phyloP scores from a whole-genome alignment of 2,113 vertebrate species.

The Crotophaga sulcirostris region DNA sequence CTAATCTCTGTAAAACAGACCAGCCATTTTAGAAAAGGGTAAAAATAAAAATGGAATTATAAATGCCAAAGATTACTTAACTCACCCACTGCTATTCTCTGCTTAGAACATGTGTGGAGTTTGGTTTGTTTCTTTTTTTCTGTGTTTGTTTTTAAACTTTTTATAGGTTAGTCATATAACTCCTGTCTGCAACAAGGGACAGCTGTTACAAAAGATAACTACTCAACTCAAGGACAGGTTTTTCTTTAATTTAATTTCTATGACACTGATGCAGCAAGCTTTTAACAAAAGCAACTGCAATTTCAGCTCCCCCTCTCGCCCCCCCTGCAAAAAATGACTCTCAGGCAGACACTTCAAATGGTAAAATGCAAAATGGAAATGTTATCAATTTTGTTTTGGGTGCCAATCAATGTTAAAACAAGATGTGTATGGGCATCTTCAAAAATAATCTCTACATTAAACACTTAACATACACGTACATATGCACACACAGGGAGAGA shows the following conservation, averaged over 20 bases:
- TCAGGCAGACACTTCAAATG: not conserved
- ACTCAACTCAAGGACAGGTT: not conserved
- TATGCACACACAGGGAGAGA: not conserved
- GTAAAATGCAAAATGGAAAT: not conserved
- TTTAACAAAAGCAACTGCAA: not conserved
- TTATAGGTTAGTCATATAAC: not conserved
- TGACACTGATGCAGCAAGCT: not conserved
- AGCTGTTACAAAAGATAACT: not conserved
- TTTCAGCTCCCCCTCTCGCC: rapidly evolving
- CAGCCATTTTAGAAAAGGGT: not conserved
- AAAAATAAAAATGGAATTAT: not conserved
- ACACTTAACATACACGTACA: not conserved
- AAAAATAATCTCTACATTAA: not conserved
- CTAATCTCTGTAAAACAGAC: not conserved
- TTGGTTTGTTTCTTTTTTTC: not conserved
- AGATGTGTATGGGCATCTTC: not conserved
- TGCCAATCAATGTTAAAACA: not conserved
- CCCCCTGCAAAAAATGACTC: not conserved
- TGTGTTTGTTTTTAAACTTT: conserved; percentile 12
- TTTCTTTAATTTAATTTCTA: not conserved
- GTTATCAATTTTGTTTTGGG: not conserved
- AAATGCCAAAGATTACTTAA: not conserved
- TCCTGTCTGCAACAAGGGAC: not conserved
- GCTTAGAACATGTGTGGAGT: not conserved
- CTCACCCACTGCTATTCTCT: not conserved